A percentile compares a stretch with the other conserved stretches of the same genome.
These are phyloP conservation scores for Ennomos fuscantarius DNA, from an alignment of 2,888 invertebrate genomes.

Conservation along the genomic window DNA sequence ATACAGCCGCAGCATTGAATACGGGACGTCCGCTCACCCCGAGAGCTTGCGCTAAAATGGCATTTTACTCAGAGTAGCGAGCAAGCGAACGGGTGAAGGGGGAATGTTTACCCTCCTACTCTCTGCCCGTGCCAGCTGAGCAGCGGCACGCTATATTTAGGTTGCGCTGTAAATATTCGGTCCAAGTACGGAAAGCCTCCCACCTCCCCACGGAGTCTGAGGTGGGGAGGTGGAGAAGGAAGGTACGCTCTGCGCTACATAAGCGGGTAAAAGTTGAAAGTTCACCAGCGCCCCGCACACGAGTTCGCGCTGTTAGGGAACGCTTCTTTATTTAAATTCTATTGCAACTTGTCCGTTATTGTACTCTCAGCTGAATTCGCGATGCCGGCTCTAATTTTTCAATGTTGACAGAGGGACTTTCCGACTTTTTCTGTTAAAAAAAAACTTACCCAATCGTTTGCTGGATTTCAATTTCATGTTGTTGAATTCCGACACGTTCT, in stretches of 20 bases:
- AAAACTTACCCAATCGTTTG: conserved; percentile 63
- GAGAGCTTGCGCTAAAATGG: conserved; percentile 71
- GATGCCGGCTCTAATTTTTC: conserved; percentile 72
- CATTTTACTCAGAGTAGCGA: conserved; percentile 56
- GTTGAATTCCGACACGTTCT: conserved; percentile 57
- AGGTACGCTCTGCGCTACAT: conserved; percentile 57
- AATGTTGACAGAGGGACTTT: conserved; percentile 57
- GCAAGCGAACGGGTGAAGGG: conserved; percentile 52
- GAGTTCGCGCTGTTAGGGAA: conserved; percentile 75
- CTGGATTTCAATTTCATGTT: conserved; percentile 58
- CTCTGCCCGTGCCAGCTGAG: conserved; percentile 79
- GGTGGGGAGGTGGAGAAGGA: conserved; percentile 42
- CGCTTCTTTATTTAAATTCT: conserved; percentile 83
- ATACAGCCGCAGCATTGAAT: conserved; percentile 56
- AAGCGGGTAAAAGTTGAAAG: conserved; percentile 83
- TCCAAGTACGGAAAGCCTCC: conserved; percentile 78
- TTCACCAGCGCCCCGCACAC: conserved; percentile 79
- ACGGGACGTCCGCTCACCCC: conserved; percentile 72
- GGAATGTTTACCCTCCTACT: conserved; percentile 77
- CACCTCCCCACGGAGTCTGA: conserved; percentile 42
- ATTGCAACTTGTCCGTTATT: conserved; percentile 84
- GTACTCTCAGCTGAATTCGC: conserved; percentile 74
- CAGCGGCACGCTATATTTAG: conserved; percentile 84
- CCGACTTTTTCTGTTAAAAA: conserved; percentile 48
- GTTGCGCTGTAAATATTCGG: conserved; percentile 84